Conservation (phyloP, 2,113 vertebrate genomes). For the Nothobranchius furzeri region DNA sequence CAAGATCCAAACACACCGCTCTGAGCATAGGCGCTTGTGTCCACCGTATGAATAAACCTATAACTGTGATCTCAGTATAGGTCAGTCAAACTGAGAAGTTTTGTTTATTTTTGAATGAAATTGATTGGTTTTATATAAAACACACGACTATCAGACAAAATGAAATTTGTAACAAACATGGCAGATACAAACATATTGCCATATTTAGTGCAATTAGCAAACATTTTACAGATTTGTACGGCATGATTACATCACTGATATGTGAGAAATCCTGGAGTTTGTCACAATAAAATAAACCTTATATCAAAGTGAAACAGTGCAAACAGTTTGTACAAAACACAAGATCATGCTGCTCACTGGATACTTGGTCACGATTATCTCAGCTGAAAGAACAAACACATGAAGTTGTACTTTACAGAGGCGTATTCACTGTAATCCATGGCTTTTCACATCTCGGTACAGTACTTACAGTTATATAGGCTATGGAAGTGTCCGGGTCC, state of each 20-base stretch:
- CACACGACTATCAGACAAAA: background rate
- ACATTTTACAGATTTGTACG: background rate
- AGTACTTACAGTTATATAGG: constrained; percentile 74
- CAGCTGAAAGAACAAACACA: constrained; percentile 55
- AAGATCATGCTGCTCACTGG: background rate
- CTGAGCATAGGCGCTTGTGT: too few species aligned
- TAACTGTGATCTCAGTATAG: too few species aligned
- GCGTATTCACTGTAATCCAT: background rate
- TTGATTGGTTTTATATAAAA: background rate
- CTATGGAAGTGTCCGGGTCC: constrained; percentile 53
- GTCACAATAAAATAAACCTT: background rate
- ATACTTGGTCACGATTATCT: constrained; percentile 36
- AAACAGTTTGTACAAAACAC: constrained; percentile 6
- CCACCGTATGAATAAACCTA: too few species aligned
- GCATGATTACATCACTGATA: background rate
- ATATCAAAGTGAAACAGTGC: background rate
- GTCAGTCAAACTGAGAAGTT: background rate
- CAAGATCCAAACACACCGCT: too few species aligned
- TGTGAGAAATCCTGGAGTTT: background rate
- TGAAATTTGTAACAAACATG: background rate
- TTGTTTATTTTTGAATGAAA: background rate
- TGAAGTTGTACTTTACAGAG: constrained; percentile 12
- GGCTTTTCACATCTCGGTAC: too few species aligned
- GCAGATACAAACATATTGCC: background rate
- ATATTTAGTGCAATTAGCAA: constrained; percentile 13